Evolutionary conservation across 1,140 invertebrate genomes (phyloP).

Genomic region (Hestina assimilis): DNA sequence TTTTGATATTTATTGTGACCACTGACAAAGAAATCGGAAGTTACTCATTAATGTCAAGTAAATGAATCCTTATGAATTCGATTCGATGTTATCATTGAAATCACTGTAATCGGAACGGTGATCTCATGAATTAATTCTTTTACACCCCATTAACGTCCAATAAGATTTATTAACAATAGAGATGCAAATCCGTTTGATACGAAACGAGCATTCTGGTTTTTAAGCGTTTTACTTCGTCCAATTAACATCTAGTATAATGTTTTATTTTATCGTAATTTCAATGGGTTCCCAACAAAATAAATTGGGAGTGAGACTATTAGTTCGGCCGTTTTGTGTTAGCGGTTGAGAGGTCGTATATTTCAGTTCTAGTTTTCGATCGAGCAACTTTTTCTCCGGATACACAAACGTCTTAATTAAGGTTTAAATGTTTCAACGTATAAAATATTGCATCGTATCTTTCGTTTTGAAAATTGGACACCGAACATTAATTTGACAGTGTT

Average conservation of each 20-base stretch:
- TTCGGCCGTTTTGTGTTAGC: slow-evolving; percentile 54
- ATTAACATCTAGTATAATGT: slow-evolving; percentile 54
- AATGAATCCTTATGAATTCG: slow-evolving; percentile 34
- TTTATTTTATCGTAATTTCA: slow-evolving; percentile 43
- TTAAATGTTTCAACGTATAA: slow-evolving; percentile 46
- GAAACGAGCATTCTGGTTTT: slow-evolving; percentile 58
- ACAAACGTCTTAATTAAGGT: slow-evolving; percentile 66
- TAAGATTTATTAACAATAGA: slow-evolving; percentile 61
- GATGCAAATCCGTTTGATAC: slow-evolving; percentile 65
- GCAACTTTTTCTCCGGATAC: slow-evolving; percentile 50
- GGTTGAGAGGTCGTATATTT: slow-evolving; percentile 50
- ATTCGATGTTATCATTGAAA: slow-evolving; percentile 47
- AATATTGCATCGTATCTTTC: slow-evolving; percentile 52
- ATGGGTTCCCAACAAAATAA: slow-evolving; percentile 55
- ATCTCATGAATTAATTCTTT: slow-evolving; percentile 69
- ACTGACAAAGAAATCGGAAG: slow-evolving; percentile 40
- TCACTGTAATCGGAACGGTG: slow-evolving; percentile 54
- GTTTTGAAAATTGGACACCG: slow-evolving; percentile 29
- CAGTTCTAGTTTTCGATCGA: slow-evolving; percentile 40
- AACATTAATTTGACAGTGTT: slow-evolving; percentile 35
- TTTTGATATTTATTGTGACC: neutral
- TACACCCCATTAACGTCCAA: slow-evolving; percentile 70
- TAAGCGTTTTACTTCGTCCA: slow-evolving; percentile 40
- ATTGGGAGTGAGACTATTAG: slow-evolving; percentile 51
- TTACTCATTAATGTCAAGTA: slow-evolving; percentile 47